phyloP scores from a whole-genome alignment of 2,888 invertebrate genomes.

The Morinoia aosen region DNA sequence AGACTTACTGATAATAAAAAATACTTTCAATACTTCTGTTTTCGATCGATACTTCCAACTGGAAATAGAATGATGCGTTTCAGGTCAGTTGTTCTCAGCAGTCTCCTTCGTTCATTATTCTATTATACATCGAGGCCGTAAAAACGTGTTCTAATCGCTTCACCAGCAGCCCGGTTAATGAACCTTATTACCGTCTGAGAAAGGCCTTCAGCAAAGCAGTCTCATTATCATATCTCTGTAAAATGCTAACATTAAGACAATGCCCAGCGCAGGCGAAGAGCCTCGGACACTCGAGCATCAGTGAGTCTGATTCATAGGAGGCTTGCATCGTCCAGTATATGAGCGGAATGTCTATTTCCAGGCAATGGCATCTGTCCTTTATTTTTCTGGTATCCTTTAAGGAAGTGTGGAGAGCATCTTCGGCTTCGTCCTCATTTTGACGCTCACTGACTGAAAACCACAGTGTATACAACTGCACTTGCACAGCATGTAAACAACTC shows the following conservation, averaged over 20 bases:
- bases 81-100: not conserved
- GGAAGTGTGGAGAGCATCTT: not conserved
- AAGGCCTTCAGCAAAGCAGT: not conserved
- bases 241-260: slow-evolving; percentile 19
- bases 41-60: not conserved
- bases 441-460: not conserved
- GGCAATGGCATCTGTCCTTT: not conserved
- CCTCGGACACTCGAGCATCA: not conserved
- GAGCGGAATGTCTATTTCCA: not conserved
- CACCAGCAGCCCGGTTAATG: not conserved
- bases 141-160: slow-evolving; percentile 5
- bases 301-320: not conserved
- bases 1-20: not conserved
- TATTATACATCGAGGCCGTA: not conserved
- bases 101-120: not conserved
- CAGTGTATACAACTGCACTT: too few relatives aligned
- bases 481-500: too few relatives aligned
- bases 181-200: slow-evolving; percentile 9
- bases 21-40: not conserved
- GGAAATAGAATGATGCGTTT: not conserved
- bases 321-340: not conserved
- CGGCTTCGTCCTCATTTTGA: not conserved
- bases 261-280: not conserved
- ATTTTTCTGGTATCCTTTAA: not conserved
- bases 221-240: slow-evolving; percentile 29